A percentile compares a stretch with the other conserved stretches of the same genome.
Conservation (phyloP, 92 coral and sea anemone species). For the Epizoanthus illoricatus region DNA sequence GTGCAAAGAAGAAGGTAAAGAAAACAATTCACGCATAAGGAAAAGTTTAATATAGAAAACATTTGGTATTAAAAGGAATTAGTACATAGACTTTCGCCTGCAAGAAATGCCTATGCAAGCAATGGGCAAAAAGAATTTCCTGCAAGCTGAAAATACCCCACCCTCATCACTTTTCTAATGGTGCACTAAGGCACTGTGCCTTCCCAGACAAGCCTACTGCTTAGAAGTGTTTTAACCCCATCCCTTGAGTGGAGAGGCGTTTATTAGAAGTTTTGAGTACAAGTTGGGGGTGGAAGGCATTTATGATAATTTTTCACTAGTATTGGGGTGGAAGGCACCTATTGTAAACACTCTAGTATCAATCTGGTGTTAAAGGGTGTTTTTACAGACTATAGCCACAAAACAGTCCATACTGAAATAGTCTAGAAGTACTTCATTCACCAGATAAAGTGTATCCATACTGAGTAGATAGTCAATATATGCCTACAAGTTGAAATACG, state of each 20-base stretch:
- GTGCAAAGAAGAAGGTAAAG: too few relatives aligned
- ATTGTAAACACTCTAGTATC: background rate
- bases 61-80: too few relatives aligned
- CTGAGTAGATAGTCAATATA: constrained; percentile 1
- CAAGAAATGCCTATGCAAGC: constrained; percentile 1
- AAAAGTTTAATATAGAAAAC: background rate
- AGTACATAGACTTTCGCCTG: too few relatives aligned
- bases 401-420: constrained; percentile 2
- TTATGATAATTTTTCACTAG: background rate
- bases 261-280: background rate
- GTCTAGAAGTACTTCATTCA: constrained; percentile 1
- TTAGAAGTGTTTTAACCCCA: constrained; percentile 1
- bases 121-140: background rate
- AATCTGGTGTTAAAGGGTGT: background rate
- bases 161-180: too few relatives aligned
- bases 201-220: background rate
- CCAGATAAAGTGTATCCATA: background rate
- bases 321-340: background rate
- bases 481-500: constrained; percentile 1
- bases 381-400: background rate
- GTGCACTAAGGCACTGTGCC: background rate
- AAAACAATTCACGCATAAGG: too few relatives aligned
- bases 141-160: background rate
- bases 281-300: background rate
- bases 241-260: background rate